Evolutionary conservation across 2,797 vertebrate genomes (phyloP), one percentile per base, ranked within the genome.

Genomic region (Myripristis jacobus): DNA sequence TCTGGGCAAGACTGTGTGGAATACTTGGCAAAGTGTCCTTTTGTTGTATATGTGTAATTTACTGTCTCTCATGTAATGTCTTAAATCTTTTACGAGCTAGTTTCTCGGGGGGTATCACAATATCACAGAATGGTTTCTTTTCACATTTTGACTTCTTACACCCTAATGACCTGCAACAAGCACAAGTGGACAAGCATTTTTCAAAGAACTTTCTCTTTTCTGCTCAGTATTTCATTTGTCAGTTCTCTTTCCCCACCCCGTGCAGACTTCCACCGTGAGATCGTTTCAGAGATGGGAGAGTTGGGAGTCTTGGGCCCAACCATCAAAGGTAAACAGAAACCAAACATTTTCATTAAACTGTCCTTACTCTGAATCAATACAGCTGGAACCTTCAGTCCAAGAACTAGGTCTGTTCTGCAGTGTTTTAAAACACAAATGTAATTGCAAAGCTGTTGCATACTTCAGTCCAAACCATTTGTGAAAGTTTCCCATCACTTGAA

Each of bases 261-360:
- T 60, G 12, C 73, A 90, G 87, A 88, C 56, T 96, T 96, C 88
- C 92, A 96, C 69, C 90, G 94, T 46, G 95, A 95, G 77, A 95
- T 96, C 36, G 82, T 96, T 46, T 90, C 89, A 0, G 96, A 96
- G 82, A 94, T 96, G 96, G 95, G 95, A 41, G 92, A 94, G 7
- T 71, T 96, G 54, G 96, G 95, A 0, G 88, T 96, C n/a, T 85
- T 96, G 52, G 95, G 96, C 2, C 90, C 95, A 16, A 96, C 96
- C 27, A 96, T 96, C 79, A 94, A 96, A 95, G 96, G 96, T 96
- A 70, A 81, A 65, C 10, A 46, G 1, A 53, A 54, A 34, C 1
- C 36, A 41, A 2, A 12, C 11, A 62, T 22, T 36, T 25, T 53
- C 7, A 53, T 29, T 53, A 29, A 15, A n/a, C 9, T 36, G 34